These are phyloP conservation scores for Ectemnius lituratus DNA, from an alignment of 2,888 invertebrate genomes.

Conservation along the genomic window DNA sequence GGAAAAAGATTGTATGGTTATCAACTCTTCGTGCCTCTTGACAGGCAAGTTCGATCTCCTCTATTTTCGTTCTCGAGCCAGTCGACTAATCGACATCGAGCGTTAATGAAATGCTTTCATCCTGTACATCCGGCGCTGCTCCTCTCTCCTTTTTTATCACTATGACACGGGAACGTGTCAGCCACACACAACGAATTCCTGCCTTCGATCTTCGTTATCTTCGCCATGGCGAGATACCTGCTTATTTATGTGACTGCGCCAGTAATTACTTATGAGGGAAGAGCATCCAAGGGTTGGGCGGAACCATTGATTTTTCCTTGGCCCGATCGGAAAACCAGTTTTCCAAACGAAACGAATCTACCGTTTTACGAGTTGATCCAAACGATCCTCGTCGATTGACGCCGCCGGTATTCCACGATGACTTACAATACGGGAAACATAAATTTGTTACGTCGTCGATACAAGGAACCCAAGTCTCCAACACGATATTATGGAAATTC, in stretches of 20 bases:
- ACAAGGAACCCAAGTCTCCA: neutral
- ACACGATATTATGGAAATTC: neutral
- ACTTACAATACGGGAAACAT: conserved; percentile 1
- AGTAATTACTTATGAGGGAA: conserved; percentile 67
- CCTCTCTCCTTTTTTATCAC: conserved; percentile 28
- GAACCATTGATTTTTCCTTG: conserved; percentile 37
- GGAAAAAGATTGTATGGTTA: too few relatives aligned
- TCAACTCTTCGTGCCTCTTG: neutral
- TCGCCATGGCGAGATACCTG: conserved; percentile 44
- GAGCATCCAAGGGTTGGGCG: conserved; percentile 52
- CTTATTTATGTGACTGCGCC: conserved; percentile 66
- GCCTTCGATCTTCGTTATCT: conserved; percentile 44
- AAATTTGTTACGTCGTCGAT: conserved; percentile 2
- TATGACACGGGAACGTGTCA: conserved; percentile 15
- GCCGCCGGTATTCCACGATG: conserved; percentile 10
- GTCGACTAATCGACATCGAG: conserved; percentile 30
- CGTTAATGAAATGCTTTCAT: conserved; percentile 46
- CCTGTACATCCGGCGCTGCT: conserved; percentile 28
- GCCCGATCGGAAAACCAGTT: conserved; percentile 64
- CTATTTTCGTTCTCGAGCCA: conserved; percentile 22
- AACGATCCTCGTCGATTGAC: conserved; percentile 21
- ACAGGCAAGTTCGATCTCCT: conserved; percentile 4
- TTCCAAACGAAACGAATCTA: conserved; percentile 48
- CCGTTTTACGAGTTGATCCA: conserved; percentile 45
- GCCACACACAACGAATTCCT: conserved; percentile 56